Evolutionary conservation across 2,797 vertebrate genomes (phyloP), one percentile per base, ranked within the genome.

Genomic region (Novumbra hubbsi): DNA sequence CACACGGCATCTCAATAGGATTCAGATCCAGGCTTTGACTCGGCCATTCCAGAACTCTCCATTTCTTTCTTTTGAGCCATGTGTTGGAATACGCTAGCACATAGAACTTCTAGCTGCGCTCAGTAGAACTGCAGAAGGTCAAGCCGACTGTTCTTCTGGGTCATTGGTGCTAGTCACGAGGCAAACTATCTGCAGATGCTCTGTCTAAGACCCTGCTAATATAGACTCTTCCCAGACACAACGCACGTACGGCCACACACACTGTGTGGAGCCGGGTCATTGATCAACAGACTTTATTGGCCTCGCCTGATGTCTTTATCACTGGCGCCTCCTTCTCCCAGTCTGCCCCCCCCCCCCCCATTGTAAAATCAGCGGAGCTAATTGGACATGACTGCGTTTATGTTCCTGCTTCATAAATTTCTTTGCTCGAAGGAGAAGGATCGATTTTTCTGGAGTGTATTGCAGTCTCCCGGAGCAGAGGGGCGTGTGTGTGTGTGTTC

Each of bases 311-410:
- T 85, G 89, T 89, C 88, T 91, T 92, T 90, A 92, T 92, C 86
- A 80, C 83, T 21, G 73, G 0, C 52, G 70, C 73, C 83, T 84
- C n/a, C 76, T 1, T 57, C 70, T 84, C 84, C 74, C 85, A 80
- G 85, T 85, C 87, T 89, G 89, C 55, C n/a, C 50, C 50, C 83
- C 77, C 80, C 71, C 71, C 66, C 81, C 65, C 63, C 80, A 88
- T 91, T 85, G 79, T 93, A 92, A 91, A 92, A 92, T 87, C 85
- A 78, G 76, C 73, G 78, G 74, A 73, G 89, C 92, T 92, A 92
- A 92, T 92, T 92, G 92, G 88, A 92, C 90, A 90, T 91, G 91
- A 92, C 92, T 90, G 89, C 84, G 81, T 91, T 92, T 92, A 92
- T 91, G 91, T 90, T 88, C 86, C 83, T 80, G 89, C 89, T 90